phyloP scores from a whole-genome alignment of 2,113 vertebrate genomes.

The Otus sunia region DNA sequence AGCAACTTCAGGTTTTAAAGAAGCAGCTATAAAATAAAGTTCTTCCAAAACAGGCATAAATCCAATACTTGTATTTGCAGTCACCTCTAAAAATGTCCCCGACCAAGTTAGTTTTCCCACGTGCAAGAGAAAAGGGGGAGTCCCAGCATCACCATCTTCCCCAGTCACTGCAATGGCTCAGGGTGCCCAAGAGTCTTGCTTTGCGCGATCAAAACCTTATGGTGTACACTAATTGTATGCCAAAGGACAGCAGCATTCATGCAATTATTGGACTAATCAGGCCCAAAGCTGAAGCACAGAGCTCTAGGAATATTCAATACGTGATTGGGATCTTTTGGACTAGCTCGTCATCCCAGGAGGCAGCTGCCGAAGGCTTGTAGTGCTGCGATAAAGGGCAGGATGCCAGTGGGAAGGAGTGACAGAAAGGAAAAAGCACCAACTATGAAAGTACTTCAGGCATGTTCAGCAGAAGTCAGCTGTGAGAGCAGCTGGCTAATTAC shows the following conservation, averaged over 20 bases:
- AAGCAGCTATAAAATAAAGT: background rate
- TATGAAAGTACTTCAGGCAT: background rate
- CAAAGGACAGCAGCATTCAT: background rate
- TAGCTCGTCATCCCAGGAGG: background rate
- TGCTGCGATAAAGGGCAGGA: background rate
- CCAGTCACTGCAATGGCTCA: background rate
- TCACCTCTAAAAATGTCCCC: background rate
- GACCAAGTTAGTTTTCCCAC: background rate
- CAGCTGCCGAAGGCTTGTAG: background rate
- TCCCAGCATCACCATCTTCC: background rate
- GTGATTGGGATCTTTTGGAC: background rate
- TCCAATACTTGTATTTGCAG: background rate
- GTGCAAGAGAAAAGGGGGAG: rapidly evolving
- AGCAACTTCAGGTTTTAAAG: background rate
- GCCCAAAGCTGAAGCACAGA: background rate
- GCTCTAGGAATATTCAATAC: background rate
- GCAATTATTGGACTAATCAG: background rate
- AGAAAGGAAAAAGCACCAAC: background rate
- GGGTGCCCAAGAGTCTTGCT: background rate
- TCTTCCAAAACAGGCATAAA: background rate
- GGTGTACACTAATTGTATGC: background rate
- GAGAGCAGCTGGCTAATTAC: background rate
- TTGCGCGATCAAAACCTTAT: background rate
- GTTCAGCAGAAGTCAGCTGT: background rate
- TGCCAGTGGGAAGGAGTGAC: background rate